Percentiles rank a stretch among this genome's conserved stretches.
Conservation (phyloP, 2,797 vertebrate species). For the Fratercula arctica region DNA sequence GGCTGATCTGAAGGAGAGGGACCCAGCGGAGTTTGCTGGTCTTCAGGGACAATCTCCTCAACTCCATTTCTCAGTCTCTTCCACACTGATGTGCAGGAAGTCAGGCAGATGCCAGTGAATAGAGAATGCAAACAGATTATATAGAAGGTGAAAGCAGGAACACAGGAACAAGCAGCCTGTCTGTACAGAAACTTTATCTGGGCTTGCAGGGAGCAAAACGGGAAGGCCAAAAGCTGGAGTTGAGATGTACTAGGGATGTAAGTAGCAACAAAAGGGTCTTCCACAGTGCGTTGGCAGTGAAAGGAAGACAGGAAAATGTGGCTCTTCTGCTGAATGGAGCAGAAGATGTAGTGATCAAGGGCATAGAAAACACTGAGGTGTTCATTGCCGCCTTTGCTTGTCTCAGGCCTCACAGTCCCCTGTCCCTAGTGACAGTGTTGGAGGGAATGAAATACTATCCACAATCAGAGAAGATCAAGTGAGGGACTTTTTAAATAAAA, state of each 20-base stretch:
- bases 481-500: background rate
- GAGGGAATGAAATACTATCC: background rate
- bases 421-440: background rate
- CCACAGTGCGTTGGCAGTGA: background rate
- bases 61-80: background rate
- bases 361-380: background rate
- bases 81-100: background rate
- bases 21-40: background rate
- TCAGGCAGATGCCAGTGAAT: background rate
- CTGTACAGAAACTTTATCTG: background rate
- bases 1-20: background rate
- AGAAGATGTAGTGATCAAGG: background rate
- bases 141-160: background rate
- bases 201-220: background rate
- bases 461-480: background rate
- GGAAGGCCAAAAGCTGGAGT: background rate
- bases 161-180: rapidly evolving
- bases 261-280: background rate
- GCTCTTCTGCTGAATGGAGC: background rate
- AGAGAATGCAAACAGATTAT: background rate
- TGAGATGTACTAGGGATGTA: background rate
- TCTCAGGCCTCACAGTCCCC: background rate
- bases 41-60: background rate
- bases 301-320: background rate
- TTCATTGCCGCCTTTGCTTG: background rate